Evolutionary conservation across 2,797 vertebrate genomes (phyloP).

Genomic region (Adelosebastes latens): DNA sequence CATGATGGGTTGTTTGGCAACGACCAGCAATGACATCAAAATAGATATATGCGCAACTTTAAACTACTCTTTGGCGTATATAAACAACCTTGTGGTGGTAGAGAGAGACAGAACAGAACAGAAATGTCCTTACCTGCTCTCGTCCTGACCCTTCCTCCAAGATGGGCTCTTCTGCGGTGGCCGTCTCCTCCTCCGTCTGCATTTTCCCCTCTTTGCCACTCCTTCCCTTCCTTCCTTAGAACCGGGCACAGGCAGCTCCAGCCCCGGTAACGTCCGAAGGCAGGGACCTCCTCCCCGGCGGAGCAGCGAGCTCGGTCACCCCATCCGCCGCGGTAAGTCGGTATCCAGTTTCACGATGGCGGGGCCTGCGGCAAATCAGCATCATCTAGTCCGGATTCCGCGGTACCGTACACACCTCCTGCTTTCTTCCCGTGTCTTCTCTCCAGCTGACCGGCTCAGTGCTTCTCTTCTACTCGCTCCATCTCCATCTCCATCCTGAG

Average conservation of each 20-base stretch:
- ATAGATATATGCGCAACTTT: slow-evolving; percentile 23
- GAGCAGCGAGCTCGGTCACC: slow-evolving; percentile 81
- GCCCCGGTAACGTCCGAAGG: slow-evolving; percentile 77
- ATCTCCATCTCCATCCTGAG: slow-evolving; percentile 10
- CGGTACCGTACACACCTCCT: neutral
- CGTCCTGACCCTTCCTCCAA: slow-evolving; percentile 82
- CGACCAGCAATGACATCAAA: neutral
- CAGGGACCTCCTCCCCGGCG: slow-evolving; percentile 82
- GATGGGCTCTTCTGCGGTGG: slow-evolving; percentile 83
- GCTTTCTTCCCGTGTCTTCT: slow-evolving; percentile 3
- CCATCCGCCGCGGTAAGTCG: slow-evolving; percentile 82
- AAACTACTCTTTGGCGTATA: neutral
- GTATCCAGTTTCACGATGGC: slow-evolving; percentile 77
- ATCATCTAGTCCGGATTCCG: slow-evolving; percentile 59
- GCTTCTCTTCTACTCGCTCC: slow-evolving; percentile 21
- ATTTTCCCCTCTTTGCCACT: slow-evolving; percentile 75
- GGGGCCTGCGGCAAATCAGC: slow-evolving; percentile 80
- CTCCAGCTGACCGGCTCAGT: slow-evolving; percentile 30
- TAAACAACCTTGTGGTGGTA: too few species aligned
- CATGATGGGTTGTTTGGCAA: slow-evolving; percentile 10
- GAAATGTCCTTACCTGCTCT: slow-evolving; percentile 80
- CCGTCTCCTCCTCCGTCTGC: slow-evolving; percentile 85
- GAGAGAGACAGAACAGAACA: neutral
- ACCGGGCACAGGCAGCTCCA: slow-evolving; percentile 73
- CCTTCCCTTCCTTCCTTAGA: slow-evolving; percentile 70